Evolutionary conservation across 2,797 vertebrate species (phyloP), one percentile per base, ranked within the genome.

Genomic region (Heliangelus exortis): DNA sequence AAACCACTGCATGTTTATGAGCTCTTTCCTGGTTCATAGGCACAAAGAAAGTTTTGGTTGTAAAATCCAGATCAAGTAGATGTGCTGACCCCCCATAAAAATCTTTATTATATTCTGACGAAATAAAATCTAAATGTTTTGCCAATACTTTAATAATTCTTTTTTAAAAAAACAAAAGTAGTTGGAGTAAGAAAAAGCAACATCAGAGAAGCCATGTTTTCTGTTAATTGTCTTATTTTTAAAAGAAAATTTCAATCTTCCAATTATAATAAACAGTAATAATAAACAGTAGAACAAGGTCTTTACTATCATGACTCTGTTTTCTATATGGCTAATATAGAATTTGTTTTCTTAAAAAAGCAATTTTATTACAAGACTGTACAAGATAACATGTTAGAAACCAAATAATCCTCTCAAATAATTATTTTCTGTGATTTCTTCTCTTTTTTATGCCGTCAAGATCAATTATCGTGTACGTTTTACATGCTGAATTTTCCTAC

Each of bases 21-120:
- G 9, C 28, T 15, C 61, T 69, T 87, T 17, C 4, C 21, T 34
- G 0, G 0, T 25, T 57, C 8, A 20, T 8, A 26, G 3, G 12
- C 25, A 54, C 4, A 68, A 43, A 50, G 3, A 50, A 34, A 3
- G 2, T 65, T 75, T 72, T 28, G 20, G 26, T 6, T 58, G 11
- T 36, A 68, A 87, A 67, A 41, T 43, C 9, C 9, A 84, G 25
- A n/a, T 33, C n/a, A 80, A 23, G n/a, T 48, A 68, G 22, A 51
- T 55, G 9, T 41, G 41, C 5, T 68, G 26, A 59, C 26, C 5
- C 31, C 29, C 6, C 31, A 45, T n/a, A 82, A 78, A 26, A 2
- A 15, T 5, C 20, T 31, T 50, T 18, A 54, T 36, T 59, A 47
- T 31, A 33, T 59, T 61, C 55, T 87, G 5, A 17, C 19, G 59